Conservation (phyloP, 92 coral and sea anemone species). For the Porites evermanni region DNA sequence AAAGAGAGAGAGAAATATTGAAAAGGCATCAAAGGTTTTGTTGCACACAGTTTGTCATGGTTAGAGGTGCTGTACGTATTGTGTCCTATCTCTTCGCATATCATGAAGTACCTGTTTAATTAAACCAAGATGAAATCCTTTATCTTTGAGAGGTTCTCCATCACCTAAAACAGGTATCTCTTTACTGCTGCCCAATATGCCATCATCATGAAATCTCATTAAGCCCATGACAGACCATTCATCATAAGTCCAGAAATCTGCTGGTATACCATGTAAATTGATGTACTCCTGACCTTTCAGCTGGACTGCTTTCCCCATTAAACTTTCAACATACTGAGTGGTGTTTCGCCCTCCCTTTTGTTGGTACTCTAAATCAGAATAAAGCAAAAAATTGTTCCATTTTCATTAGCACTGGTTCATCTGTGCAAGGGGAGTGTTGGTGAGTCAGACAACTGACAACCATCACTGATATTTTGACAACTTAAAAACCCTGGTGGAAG, state of each 20-base stretch:
- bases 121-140: conserved; percentile 88
- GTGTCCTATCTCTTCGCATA: too few relatives aligned
- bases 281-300: conserved; percentile 67
- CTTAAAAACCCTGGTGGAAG: too few relatives aligned
- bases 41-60: not conserved
- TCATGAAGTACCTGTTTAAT: conserved; percentile 20
- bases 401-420: not conserved
- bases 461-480: too few relatives aligned
- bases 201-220: conserved; percentile 58
- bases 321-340: conserved; percentile 54
- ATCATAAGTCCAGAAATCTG: conserved; percentile 69
- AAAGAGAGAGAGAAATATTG: conserved; percentile 8
- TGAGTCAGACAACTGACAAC: too few relatives aligned
- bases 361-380: conserved; percentile 44
- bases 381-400: not conserved
- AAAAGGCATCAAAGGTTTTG: too few relatives aligned
- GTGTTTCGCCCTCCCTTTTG: conserved; percentile 30
- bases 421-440: too few relatives aligned
- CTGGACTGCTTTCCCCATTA: conserved; percentile 75
- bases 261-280: conserved; percentile 76
- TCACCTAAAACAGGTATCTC: conserved; percentile 78
- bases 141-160: conserved; percentile 29
- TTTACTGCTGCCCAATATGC: not conserved
- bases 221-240: conserved; percentile 93
- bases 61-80: not conserved